A percentile compares a stretch with the other conserved stretches of the same genome.
phyloP scores from a whole-genome alignment of 2,888 invertebrate species.

The Andricus curvator region DNA sequence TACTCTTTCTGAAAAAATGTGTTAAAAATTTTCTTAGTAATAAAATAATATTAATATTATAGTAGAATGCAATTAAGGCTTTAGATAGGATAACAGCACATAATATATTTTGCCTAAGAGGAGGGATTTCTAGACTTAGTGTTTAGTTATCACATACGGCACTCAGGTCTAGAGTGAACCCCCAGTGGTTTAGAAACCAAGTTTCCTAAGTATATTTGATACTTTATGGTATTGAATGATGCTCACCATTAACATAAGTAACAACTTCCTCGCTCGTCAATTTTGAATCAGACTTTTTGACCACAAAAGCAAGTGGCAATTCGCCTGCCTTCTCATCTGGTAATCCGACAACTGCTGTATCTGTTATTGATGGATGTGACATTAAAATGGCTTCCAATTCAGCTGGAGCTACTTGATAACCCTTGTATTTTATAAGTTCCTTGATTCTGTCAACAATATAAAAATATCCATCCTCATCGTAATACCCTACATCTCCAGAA shows the following conservation, averaged over 20 bases:
- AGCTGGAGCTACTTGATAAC: slow-evolving; percentile 91
- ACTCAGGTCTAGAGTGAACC: too few species aligned
- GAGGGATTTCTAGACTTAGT: too few species aligned
- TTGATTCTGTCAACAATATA: slow-evolving; percentile 92
- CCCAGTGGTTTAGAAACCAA: too few species aligned
- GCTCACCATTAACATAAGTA: slow-evolving; percentile 75
- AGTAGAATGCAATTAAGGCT: too few species aligned
- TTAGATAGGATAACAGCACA: too few species aligned
- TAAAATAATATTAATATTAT: too few species aligned
- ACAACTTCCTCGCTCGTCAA: slow-evolving; percentile 81
- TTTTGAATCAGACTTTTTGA: slow-evolving; percentile 80
- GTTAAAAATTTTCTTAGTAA: too few species aligned
- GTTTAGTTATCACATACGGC: too few species aligned
- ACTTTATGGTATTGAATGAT: neutral
- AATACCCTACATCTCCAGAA: slow-evolving; percentile 81
- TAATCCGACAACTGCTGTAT: slow-evolving; percentile 84
- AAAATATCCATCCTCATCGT: too few species aligned
- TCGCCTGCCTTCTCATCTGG: slow-evolving; percentile 82
- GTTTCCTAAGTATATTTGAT: too few species aligned
- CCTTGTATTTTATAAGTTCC: slow-evolving; percentile 95
- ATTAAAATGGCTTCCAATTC: slow-evolving; percentile 91
- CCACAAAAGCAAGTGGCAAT: slow-evolving; percentile 88
- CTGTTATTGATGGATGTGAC: slow-evolving; percentile 85
- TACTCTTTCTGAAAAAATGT: too few species aligned
- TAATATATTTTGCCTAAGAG: too few species aligned